A percentile compares a stretch with the other conserved stretches of the same genome.
Conservation (phyloP, 1,140 invertebrate species). For the Drosophila willistoni region DNA sequence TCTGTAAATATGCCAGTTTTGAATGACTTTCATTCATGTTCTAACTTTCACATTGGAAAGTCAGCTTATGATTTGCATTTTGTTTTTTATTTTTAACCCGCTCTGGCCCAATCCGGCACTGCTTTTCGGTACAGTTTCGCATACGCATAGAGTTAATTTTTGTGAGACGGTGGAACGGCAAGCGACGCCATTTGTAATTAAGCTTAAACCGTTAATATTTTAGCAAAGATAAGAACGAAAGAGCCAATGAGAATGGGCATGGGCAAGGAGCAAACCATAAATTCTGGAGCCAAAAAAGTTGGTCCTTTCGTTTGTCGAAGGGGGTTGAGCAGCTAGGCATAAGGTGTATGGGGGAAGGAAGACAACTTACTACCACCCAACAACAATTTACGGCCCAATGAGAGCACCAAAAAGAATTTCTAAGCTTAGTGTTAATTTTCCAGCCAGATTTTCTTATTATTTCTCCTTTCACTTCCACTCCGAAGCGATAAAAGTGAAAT, state of each 20-base stretch:
- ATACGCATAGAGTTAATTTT: conserved; percentile 65
- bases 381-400: conserved; percentile 64
- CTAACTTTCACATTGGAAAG: too few species aligned
- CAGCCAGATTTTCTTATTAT: conserved; percentile 48
- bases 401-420: conserved; percentile 46
- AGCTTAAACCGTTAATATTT: conserved; percentile 81
- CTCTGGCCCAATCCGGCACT: too few species aligned
- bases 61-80: too few species aligned
- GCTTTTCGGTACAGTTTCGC: conserved; percentile 22
- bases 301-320: conserved; percentile 32
- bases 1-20: too few species aligned
- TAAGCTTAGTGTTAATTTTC: conserved; percentile 64
- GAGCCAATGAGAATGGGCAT: conserved; percentile 25
- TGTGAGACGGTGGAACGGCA: conserved; percentile 39
- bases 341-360: conserved; percentile 6
- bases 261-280: conserved; percentile 17
- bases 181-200: conserved; percentile 77
- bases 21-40: too few species aligned
- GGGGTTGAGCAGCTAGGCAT: conserved; percentile 30
- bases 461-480: not conserved
- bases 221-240: conserved; percentile 63
- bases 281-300: conserved; percentile 64
- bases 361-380: conserved; percentile 7
- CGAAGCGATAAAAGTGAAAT: conserved; percentile 46
- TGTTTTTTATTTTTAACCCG: too few species aligned